Evolutionary conservation across 2,888 invertebrate species (phyloP).

Genomic region (Prenolepis imparis): DNA sequence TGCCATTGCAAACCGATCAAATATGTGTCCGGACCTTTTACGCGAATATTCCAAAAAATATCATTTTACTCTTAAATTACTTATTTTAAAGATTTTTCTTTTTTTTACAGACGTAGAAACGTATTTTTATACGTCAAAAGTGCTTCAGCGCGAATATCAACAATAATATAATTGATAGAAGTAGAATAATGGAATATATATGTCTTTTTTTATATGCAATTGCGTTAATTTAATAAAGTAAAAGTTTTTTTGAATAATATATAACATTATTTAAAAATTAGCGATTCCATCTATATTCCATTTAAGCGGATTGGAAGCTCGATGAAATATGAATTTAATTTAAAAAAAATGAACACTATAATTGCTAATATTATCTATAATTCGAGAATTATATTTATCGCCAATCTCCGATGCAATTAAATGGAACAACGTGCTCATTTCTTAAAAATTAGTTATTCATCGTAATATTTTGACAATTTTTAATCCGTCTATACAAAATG

Average conservation of each 20-base stretch:
- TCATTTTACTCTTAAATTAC: neutral
- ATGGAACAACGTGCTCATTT: neutral
- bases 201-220: neutral
- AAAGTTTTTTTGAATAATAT: neutral
- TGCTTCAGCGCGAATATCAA: neutral
- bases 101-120: neutral
- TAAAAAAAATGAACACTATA: neutral
- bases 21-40: neutral
- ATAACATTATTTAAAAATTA: neutral
- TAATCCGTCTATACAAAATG: no score
- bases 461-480: neutral
- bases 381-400: neutral
- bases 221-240: neutral
- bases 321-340: slow-evolving; percentile 6
- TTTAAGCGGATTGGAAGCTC: neutral
- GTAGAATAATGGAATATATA: neutral
- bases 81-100: neutral
- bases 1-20: slow-evolving; percentile 20
- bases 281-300: neutral
- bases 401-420: neutral
- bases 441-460: slow-evolving; percentile 2
- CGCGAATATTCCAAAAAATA: slow-evolving; percentile 17
- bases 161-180: neutral
- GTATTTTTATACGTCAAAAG: neutral
- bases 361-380: neutral